Base-by-base conservation (phyloP, 2,113 vertebrate genomes). In the Pseudopipra pipra region DNA sequence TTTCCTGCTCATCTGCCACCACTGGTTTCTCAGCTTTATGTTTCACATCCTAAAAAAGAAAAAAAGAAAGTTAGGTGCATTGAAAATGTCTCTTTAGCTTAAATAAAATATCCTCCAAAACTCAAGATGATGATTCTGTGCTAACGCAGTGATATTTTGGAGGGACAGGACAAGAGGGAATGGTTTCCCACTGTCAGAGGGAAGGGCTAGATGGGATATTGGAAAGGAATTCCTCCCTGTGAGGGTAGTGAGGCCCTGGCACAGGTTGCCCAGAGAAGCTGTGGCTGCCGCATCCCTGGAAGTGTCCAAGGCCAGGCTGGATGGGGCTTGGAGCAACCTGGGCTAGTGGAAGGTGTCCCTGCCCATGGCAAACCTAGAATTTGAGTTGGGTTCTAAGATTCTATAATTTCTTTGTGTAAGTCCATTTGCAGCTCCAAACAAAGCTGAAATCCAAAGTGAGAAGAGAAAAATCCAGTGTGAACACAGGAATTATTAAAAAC, bases 41-140 rank as follows among this genome's bases (percentile, higher is more conserved):
- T 31, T 82, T 95, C 92, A 85, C 91, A 70, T 95, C 96, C 97
- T 98, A 73, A 58, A 91, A 90, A 66, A 30, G 6, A 70, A 85
- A 85, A 85, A 67, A 65, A 33, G 17, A 19, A 44, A 51, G 33
- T 0, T 1, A 67, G 3, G 4, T 28, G 28, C 30, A 37, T 14
- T 54, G 44, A 37, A 89, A 93, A 76, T 5, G 6, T n/a, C 52
- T 31, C 31, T 13, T 23, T 14, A 62, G 9, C 31, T 75, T 44
- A 18, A 63, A 79, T 21, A 56, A 90, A 90, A 58, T 2, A 30
- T 4, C 46, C n/a, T 46, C 39, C 52, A 71, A 85, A 92, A 27
- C 16, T 61, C 71, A 41, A 49, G 56, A n/a, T 10, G 14, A 30
- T 47, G 55, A 14, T 30, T 46, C 44, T 12, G 17, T 15, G n/a